These are phyloP conservation scores for Rynchops niger DNA, from an alignment of 2,113 vertebrate species.

Conservation along the genomic window DNA sequence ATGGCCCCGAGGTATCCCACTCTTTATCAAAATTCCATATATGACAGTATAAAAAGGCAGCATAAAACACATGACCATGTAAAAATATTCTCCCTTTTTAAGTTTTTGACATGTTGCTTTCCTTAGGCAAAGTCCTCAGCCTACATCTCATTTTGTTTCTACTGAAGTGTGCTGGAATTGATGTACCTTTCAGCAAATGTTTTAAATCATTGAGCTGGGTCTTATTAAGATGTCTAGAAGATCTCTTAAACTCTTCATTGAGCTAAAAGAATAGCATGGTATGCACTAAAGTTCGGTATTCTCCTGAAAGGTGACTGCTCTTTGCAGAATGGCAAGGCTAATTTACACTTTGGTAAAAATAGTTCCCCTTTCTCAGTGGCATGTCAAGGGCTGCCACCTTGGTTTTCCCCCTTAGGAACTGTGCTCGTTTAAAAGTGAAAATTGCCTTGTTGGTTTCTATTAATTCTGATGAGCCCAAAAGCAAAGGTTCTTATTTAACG, in stretches of 20 bases:
- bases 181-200: slow-evolving; percentile 37
- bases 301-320: neutral
- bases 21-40: neutral
- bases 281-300: slow-evolving; percentile 3
- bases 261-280: slow-evolving; percentile 11
- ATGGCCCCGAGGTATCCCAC: neutral
- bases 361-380: neutral
- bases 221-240: slow-evolving; percentile 27
- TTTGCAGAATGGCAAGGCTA: neutral
- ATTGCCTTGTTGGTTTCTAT: neutral
- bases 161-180: neutral
- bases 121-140: neutral
- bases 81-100: neutral
- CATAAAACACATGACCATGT: neutral
- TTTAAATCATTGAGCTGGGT: slow-evolving; percentile 35
- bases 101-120: neutral
- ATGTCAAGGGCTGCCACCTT: neutral
- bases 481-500: neutral
- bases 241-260: slow-evolving; percentile 4
- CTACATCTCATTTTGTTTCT: neutral
- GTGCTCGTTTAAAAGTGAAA: neutral
- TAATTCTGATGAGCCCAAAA: neutral
- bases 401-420: neutral
- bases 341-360: neutral
- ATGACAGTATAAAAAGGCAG: neutral